These are phyloP conservation scores for Psittacula cyanocephala DNA, from an alignment of 2,113 vertebrate genomes.

Conservation along the genomic window DNA sequence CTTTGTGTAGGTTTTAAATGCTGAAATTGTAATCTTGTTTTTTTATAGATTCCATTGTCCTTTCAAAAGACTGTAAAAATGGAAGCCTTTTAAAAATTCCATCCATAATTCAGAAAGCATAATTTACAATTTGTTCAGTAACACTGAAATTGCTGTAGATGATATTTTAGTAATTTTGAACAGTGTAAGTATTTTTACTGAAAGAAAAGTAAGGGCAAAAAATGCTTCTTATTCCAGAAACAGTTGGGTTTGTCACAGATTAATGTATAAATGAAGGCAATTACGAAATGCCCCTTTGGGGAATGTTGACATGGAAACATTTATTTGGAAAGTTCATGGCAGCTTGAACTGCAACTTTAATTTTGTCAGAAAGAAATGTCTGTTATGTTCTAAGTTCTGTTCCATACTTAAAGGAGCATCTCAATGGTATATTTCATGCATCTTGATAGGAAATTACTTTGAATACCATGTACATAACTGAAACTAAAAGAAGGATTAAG, in stretches of 20 bases:
- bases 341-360: not conserved
- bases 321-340: constrained; percentile 21
- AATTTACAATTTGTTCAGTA: constrained; percentile 72
- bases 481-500: not conserved
- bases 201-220: constrained; percentile 64
- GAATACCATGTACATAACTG: not conserved
- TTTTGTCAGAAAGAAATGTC: constrained; percentile 41
- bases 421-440: not conserved
- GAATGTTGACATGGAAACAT: constrained; percentile 27
- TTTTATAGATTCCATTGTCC: constrained; percentile 76
- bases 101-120: constrained; percentile 70
- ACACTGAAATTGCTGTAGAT: constrained; percentile 60
- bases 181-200: constrained; percentile 66
- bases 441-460: not conserved
- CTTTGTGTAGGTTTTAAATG: constrained; percentile 78
- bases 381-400: not conserved
- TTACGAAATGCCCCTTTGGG: constrained; percentile 51
- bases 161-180: constrained; percentile 64
- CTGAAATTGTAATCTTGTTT: constrained; percentile 74
- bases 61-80: constrained; percentile 66
- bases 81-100: constrained; percentile 61
- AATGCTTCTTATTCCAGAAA: constrained; percentile 59
- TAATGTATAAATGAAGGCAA: constrained; percentile 47
- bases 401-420: not conserved
- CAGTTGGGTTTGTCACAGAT: constrained; percentile 53